phyloP scores from a whole-genome alignment of 2,797 vertebrate species.

The Paguma larvata region DNA sequence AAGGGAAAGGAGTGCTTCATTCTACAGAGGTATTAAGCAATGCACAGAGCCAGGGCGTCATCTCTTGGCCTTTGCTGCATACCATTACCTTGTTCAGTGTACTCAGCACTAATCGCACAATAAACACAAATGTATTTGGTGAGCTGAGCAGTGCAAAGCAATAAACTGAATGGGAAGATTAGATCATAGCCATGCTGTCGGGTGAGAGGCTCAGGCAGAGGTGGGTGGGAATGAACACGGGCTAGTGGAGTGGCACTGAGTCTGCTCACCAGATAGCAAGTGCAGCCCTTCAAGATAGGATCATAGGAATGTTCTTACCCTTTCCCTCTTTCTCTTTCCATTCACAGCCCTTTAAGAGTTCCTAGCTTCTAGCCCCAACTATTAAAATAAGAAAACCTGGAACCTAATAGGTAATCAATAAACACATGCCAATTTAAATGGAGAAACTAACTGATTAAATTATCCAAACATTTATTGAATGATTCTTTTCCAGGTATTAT shows the following conservation, averaged over 20 bases:
- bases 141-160: slow-evolving; percentile 86
- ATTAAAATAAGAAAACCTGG: background rate
- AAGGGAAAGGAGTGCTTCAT: fast-evolving
- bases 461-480: slow-evolving; percentile 19
- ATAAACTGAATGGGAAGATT: slow-evolving; percentile 84
- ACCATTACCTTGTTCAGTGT: slow-evolving; percentile 83
- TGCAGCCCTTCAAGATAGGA: background rate
- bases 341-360: background rate
- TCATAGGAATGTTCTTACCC: background rate
- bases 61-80: slow-evolving; percentile 75
- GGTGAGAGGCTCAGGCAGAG: slow-evolving; percentile 76
- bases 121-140: slow-evolving; percentile 86
- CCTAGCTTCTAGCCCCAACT: background rate
- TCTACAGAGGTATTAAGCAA: slow-evolving; percentile 34
- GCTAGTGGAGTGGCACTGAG: background rate
- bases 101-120: slow-evolving; percentile 85
- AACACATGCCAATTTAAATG: slow-evolving; percentile 19
- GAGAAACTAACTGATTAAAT: slow-evolving; percentile 41
- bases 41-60: background rate
- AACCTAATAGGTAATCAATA: slow-evolving; percentile 38
- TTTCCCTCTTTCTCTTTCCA: background rate
- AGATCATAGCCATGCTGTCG: slow-evolving; percentile 81
- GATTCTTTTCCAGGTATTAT: slow-evolving; percentile 6
- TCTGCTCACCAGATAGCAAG: background rate
- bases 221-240: background rate